Conservation (phyloP, 1,140 invertebrate genomes). For the Tachypleus tridentatus region DNA sequence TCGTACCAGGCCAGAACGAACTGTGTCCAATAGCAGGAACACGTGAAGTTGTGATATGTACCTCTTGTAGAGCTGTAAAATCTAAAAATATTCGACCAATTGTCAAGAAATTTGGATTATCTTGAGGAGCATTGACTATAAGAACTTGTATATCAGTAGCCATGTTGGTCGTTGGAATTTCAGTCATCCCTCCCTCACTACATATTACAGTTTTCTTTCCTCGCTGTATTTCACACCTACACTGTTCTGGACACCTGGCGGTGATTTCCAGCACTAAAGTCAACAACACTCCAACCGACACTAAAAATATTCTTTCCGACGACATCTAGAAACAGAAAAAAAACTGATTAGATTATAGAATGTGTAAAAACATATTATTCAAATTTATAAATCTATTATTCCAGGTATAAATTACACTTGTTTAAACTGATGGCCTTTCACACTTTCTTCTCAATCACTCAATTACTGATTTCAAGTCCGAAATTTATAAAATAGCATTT, state of each 20-base stretch:
- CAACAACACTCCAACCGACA: neutral
- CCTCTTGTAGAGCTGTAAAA: constrained; percentile 53
- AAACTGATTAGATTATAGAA: no score
- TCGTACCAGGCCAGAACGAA: constrained; percentile 60
- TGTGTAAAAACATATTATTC: no score
- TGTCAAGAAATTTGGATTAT: constrained; percentile 50
- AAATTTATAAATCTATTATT: no score
- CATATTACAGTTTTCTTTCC: constrained; percentile 35
- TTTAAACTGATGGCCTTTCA: no score
- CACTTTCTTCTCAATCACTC: no score
- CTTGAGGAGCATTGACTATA: constrained; percentile 50
- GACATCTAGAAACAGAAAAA: no score
- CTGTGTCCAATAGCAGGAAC: constrained; percentile 61
- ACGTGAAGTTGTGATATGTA: constrained; percentile 59
- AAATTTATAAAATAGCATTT: no score
- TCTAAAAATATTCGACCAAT: constrained; percentile 57
- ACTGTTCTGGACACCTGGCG: constrained; percentile 26
- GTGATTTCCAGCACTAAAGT: constrained; percentile 6
- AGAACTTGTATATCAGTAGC: constrained; percentile 50
- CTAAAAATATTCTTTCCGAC: no score
- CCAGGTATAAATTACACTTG: no score
- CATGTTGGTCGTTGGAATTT: constrained; percentile 46
- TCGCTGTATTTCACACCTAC: constrained; percentile 30
- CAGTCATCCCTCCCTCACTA: constrained; percentile 44
- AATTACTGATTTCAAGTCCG: no score